Base-by-base conservation (phyloP, 2,797 vertebrate genomes). In the Halcyon smyrnensis region DNA sequence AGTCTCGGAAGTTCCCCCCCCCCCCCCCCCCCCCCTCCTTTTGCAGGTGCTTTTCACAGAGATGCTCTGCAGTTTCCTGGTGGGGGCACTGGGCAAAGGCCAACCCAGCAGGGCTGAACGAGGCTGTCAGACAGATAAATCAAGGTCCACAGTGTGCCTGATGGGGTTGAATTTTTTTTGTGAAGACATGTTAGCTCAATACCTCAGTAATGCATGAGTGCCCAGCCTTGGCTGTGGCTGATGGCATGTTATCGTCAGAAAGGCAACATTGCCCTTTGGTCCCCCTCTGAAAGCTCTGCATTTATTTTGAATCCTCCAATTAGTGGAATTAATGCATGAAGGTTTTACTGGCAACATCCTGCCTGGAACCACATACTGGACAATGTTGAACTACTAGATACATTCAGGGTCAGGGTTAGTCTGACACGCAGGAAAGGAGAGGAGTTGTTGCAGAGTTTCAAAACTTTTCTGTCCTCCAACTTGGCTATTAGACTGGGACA, bases 281-380 rank as follows among this genome's bases (percentile, higher is more conserved):
- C 28, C 4, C 20, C 4, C 13, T 65, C 11, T 8, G 43, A 94
- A 91, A 64, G 10, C 28, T 87, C 84, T 73, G 51, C n/a, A 89
- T 94, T 91, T 91, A 25, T 78, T 96, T 87, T 51, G 74, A 73
- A 34, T 69, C n/a, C 8, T 89, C 25, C 56, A 88, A 37, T 93
- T 86, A 79, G 24, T 76, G 70, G 51, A 59, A 74, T 93, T 79
- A 90, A 54, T 53, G 60, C 36, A 24, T 60, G 60, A 94, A 68
- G 63, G 16, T 76, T 90, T 96, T 93, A 83, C 48, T 87, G 28
- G 84, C 60, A 82, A 48, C 43, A 51, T 96, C 78, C 74, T 90
- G 67, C 64, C 43, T 89, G 78, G 79, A 94, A 84, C 43, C 70
- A 57, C 67, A 45, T 84, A 63, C 56, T 80, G 77, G 74, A 82